These are phyloP conservation scores for Platycheirus albimanus DNA, from an alignment of 2,888 invertebrate species.

Conservation along the genomic window DNA sequence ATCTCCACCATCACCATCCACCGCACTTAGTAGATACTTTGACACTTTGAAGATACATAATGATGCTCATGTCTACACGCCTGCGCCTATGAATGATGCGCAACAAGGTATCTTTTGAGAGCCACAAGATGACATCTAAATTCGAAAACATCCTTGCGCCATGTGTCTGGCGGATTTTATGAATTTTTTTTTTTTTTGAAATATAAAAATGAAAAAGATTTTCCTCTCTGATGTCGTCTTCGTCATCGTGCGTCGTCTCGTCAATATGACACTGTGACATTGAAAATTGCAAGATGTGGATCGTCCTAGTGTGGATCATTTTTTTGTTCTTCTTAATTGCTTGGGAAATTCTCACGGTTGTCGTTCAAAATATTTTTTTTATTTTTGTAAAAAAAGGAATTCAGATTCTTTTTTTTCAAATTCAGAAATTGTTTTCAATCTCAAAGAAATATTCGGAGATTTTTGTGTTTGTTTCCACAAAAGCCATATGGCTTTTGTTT, in stretches of 20 bases:
- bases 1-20: not conserved
- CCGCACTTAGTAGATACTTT: no score
- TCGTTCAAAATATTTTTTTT: conserved; percentile 1
- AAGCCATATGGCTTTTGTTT: conserved; percentile 53
- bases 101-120: conserved; percentile 36
- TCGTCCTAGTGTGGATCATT: not conserved
- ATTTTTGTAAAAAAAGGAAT: not conserved
- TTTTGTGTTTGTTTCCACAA: conserved; percentile 1
- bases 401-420: not conserved
- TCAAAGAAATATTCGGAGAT: conserved; percentile 25
- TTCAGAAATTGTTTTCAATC: conserved; percentile 44
- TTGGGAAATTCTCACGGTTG: conserved; percentile 69
- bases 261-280: conserved; percentile 61
- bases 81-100: not conserved
- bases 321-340: conserved; percentile 15
- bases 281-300: conserved; percentile 69
- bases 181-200: conserved; percentile 1
- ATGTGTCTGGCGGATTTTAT: conserved; percentile 34
- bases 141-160: conserved; percentile 56
- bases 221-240: conserved; percentile 28
- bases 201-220: conserved; percentile 36
- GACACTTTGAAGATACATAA: conserved; percentile 18
- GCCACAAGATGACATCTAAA: conserved; percentile 53
- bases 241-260: not conserved
- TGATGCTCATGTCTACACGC: conserved; percentile 42